Evolutionary conservation across 1,140 invertebrate genomes (phyloP).

Genomic region (Hetaerina americana): DNA sequence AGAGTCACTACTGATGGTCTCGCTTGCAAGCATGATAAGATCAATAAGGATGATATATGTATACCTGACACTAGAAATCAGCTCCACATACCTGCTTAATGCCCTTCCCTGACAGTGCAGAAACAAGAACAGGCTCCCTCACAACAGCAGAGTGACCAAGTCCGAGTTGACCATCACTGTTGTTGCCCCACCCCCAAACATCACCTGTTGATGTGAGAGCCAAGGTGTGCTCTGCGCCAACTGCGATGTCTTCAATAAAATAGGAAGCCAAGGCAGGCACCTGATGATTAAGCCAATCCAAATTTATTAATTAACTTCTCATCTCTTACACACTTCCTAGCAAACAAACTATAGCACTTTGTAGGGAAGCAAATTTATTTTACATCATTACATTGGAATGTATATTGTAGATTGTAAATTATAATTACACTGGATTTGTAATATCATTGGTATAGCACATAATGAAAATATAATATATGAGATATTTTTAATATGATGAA

Average conservation of each 20-base stretch:
- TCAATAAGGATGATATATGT: too few species aligned
- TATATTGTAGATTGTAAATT: too few species aligned
- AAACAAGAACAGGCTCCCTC: constrained; percentile 40
- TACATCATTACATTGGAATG: neutral
- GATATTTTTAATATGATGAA: too few species aligned
- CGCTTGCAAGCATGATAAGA: too few species aligned
- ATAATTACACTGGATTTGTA: too few species aligned
- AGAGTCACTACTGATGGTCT: too few species aligned
- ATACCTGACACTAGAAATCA: too few species aligned
- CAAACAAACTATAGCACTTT: neutral
- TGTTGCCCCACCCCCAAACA: constrained; percentile 52
- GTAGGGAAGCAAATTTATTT: neutral
- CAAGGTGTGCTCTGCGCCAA: constrained; percentile 49
- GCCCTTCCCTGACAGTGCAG: constrained; percentile 37
- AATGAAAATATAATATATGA: too few species aligned
- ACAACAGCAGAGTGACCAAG: constrained; percentile 39
- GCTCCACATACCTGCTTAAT: constrained; percentile 47
- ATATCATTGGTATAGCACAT: too few species aligned
- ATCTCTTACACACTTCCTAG: neutral
- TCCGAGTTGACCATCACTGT: constrained; percentile 48
- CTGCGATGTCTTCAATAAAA: constrained; percentile 43
- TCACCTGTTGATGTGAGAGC: constrained; percentile 41
- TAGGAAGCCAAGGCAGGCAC: constrained; percentile 34
- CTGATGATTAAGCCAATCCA: constrained; percentile 15
- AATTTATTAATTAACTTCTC: neutral